Evolutionary conservation across 2,797 vertebrate species (phyloP).

Genomic region (Sparidentex hasta): DNA sequence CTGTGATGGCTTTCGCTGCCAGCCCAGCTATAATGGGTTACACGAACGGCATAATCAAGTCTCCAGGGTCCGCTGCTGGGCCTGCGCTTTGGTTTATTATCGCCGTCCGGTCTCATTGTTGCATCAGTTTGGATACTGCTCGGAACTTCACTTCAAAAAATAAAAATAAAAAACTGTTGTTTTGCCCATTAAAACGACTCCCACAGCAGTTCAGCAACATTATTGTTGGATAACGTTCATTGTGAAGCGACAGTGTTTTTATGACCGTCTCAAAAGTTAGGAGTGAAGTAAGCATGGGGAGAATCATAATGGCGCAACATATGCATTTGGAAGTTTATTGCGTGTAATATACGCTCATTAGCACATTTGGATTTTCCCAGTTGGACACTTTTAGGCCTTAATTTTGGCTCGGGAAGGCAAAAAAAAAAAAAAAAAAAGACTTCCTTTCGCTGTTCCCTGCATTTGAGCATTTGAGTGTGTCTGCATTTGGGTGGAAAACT

Average conservation of each 20-base stretch:
- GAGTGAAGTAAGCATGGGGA: slow-evolving; percentile 5
- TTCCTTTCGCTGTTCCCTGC: neutral
- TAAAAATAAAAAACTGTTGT: slow-evolving; percentile 17
- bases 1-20: slow-evolving; percentile 41
- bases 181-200: slow-evolving; percentile 57
- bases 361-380: slow-evolving; percentile 28
- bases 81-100: slow-evolving; percentile 38
- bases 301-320: slow-evolving; percentile 6
- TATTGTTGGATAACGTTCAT: slow-evolving; percentile 53
- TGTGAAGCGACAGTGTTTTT: slow-evolving; percentile 38
- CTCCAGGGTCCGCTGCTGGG: slow-evolving; percentile 52
- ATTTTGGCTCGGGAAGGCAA: neutral
- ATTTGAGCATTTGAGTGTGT: slow-evolving; percentile 3
- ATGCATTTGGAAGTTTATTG: slow-evolving; percentile 24
- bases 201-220: slow-evolving; percentile 52
- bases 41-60: slow-evolving; percentile 49
- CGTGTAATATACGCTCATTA: slow-evolving; percentile 26
- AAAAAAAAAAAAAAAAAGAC: neutral
- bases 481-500: neutral
- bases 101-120: slow-evolving; percentile 46
- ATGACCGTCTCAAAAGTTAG: slow-evolving; percentile 29
- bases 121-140: slow-evolving; percentile 29
- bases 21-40: slow-evolving; percentile 44
- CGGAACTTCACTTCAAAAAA: slow-evolving; percentile 34
- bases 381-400: neutral